phyloP scores from a whole-genome alignment of 2,888 invertebrate genomes.

The Hemaris fuciformis region DNA sequence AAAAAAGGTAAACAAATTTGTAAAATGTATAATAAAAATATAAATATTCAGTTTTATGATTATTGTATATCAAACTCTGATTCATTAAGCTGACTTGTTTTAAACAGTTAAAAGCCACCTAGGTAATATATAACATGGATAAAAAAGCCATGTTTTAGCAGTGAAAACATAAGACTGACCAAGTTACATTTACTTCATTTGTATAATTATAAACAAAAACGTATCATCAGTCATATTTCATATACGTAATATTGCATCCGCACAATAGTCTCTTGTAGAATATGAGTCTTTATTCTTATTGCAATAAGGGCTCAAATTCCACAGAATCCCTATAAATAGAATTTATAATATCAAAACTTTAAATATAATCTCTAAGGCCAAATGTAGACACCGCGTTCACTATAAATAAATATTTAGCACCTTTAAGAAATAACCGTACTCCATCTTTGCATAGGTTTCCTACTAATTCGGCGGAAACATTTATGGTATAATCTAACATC shows the following conservation, averaged over 20 bases:
- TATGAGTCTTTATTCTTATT: not conserved
- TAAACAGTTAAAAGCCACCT: not conserved
- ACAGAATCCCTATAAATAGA: not conserved
- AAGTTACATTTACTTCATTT: too few relatives aligned
- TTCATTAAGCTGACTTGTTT: not conserved
- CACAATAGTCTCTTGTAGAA: not conserved
- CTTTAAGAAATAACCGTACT: constrained; percentile 18
- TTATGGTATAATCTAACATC: not conserved
- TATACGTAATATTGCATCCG: not conserved
- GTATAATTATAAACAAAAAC: too few relatives aligned
- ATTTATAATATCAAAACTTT: constrained; percentile 9
- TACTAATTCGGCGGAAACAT: not conserved
- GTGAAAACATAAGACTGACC: too few relatives aligned
- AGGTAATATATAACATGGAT: not conserved
- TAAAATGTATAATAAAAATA: too few relatives aligned
- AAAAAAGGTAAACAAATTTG: too few relatives aligned
- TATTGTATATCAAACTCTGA: not conserved
- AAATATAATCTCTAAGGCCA: constrained; percentile 17
- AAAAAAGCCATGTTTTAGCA: too few relatives aligned
- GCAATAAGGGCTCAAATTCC: not conserved
- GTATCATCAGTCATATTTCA: too few relatives aligned
- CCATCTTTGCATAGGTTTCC: not conserved
- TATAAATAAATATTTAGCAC: constrained; percentile 26
- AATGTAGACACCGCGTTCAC: constrained; percentile 12
- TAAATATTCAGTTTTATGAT: too few relatives aligned